phyloP scores from a whole-genome alignment of 2,888 invertebrate species.

The Pammene fasciana region DNA sequence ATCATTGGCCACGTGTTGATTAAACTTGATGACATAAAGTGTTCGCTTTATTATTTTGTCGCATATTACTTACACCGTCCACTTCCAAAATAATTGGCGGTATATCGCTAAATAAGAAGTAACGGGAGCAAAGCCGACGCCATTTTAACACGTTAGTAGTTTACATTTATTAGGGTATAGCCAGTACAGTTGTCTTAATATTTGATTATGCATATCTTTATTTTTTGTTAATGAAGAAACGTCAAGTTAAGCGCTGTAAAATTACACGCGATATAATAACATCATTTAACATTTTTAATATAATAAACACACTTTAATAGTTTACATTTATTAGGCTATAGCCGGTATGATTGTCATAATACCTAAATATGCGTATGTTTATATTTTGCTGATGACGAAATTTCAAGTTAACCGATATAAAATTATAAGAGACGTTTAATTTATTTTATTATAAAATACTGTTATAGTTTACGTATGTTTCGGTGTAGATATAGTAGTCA shows the following conservation, averaged over 20 bases:
- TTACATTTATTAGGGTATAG: conserved; percentile 5
- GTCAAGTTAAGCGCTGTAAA: conserved; percentile 1
- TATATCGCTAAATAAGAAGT: conserved; percentile 24
- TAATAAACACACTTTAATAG: not conserved
- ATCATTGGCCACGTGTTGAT: conserved; percentile 10
- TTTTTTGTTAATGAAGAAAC: conserved; percentile 22
- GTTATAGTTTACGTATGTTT: too few species aligned
- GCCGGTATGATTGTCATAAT: not conserved
- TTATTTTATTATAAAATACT: too few species aligned
- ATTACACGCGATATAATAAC: not conserved
- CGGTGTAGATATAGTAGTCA: too few species aligned
- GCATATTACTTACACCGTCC: conserved; percentile 14
- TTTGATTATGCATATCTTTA: conserved; percentile 10
- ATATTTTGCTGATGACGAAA: not conserved
- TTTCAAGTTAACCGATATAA: not conserved
- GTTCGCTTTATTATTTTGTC: conserved; percentile 16
- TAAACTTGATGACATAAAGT: conserved; percentile 14
- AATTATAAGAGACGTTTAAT: too few species aligned
- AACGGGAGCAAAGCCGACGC: conserved; percentile 22
- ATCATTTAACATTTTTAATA: not conserved
- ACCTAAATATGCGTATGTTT: not conserved
- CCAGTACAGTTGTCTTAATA: conserved; percentile 18
- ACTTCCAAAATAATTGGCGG: conserved; percentile 25
- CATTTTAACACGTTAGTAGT: conserved; percentile 29
- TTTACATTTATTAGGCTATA: not conserved